phyloP scores from a whole-genome alignment of 2,113 vertebrate species.

The Spilogale gracilis region DNA sequence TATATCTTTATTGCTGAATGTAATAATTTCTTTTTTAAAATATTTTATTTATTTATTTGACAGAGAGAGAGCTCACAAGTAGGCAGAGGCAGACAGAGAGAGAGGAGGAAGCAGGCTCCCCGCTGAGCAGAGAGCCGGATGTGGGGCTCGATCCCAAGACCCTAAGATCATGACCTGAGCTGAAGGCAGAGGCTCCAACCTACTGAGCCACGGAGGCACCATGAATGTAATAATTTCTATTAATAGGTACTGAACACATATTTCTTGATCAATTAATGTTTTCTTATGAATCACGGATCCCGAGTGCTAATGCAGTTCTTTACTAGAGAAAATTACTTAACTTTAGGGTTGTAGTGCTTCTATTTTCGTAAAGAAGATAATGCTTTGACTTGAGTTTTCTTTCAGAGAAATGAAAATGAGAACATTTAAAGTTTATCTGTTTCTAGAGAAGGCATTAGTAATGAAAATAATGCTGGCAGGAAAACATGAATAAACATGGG shows the following conservation, averaged over 20 bases:
- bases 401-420: neutral
- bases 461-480: neutral
- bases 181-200: too few species aligned
- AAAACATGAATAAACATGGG: neutral
- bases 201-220: too few species aligned
- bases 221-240: neutral
- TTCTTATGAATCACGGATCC: neutral
- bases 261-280: neutral
- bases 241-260: neutral
- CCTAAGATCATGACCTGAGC: too few species aligned
- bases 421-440: conserved; percentile 34
- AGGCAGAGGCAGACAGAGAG: too few species aligned
- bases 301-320: neutral
- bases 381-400: neutral
- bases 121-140: too few species aligned
- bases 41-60: too few species aligned
- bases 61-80: too few species aligned
- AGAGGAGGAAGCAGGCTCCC: too few species aligned
- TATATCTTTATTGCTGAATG: neutral
- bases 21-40: neutral
- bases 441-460: neutral
- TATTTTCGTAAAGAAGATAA: neutral
- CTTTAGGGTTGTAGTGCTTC: neutral
- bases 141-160: too few species aligned
- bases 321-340: neutral